Evolutionary conservation across 2,797 vertebrate genomes (phyloP), one percentile per base, ranked within the genome.

Genomic region (Girardinus metallicus): DNA sequence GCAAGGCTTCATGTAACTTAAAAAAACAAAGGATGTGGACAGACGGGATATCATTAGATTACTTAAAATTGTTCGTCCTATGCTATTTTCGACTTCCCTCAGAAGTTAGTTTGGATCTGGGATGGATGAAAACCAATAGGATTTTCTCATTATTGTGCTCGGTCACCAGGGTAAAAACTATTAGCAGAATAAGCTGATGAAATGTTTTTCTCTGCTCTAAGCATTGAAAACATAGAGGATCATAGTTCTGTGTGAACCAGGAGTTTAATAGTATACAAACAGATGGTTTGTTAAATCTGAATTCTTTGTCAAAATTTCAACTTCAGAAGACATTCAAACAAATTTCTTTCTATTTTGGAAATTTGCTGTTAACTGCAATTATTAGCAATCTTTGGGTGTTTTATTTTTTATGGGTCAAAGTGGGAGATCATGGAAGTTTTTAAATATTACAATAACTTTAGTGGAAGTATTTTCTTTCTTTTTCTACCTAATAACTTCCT

Each of bases 81-180:
- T 23, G 9, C 44, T 77, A 49, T 36, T 60, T 75, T 74, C 2
- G 66, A 64, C 71, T 79, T 12, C 16, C 60, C 18, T 68, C 64
- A 68, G 9, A 66, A 39, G 34, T 64, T 36, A 36, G 62, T 41
- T 41, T 26, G 34, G 21, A 41, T 41, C 9, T 26, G 64, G 34
- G 36, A 41, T 12, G 7, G 36, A 39, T 21, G 15, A 21, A 66
- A 39, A 66, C 34, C 34, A 26, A 5, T 26, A 23, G 36, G 36
- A 26, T 26, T 68, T 5, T 36, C 21, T 68, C 23, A 68, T 41
- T 68, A 41, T 39, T 41, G 64, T 68, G 9, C 62, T 66, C 0
- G 8, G 34, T 36, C 62, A 36, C 62, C 55, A 57, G 55, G 55
- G 11, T 57, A 57, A 57, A 57, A 5, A 29, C 16, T 36, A 18